phyloP scores from a whole-genome alignment of 1,140 invertebrate genomes.

The Luehdorfia chinensis region DNA sequence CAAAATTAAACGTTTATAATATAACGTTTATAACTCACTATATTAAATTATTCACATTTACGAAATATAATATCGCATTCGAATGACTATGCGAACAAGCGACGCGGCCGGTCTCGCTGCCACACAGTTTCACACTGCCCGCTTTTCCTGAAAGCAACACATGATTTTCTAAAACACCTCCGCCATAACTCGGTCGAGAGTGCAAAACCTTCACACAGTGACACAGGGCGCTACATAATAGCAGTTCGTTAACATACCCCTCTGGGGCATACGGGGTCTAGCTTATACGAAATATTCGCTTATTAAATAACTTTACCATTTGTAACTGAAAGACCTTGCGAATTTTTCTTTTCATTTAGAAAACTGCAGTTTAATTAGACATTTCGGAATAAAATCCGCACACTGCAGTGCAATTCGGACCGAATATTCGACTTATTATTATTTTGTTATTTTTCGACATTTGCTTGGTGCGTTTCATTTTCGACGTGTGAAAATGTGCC shows the following conservation, averaged over 20 bases:
- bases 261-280: slow-evolving; percentile 33
- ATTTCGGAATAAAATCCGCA: no score
- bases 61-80: not conserved
- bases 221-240: slow-evolving; percentile 68
- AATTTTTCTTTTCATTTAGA: slow-evolving; percentile 12
- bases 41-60: slow-evolving; percentile 8
- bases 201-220: slow-evolving; percentile 74
- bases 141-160: slow-evolving; percentile 62
- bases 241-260: slow-evolving; percentile 67
- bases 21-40: no score
- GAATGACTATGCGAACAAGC: not conserved
- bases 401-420: no score
- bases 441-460: no score
- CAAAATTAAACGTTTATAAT: no score
- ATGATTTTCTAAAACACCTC: slow-evolving; percentile 68
- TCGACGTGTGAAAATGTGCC: no score
- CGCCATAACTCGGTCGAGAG: slow-evolving; percentile 66
- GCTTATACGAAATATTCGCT: slow-evolving; percentile 63
- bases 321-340: slow-evolving; percentile 2
- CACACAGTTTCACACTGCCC: slow-evolving; percentile 51
- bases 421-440: no score
- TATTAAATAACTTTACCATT: slow-evolving; percentile 34
- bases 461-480: no score
- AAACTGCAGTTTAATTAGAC: not conserved
- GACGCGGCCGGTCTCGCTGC: slow-evolving; percentile 39